Conservation (phyloP, 2,797 vertebrate species). For the Tarsius wallacei region DNA sequence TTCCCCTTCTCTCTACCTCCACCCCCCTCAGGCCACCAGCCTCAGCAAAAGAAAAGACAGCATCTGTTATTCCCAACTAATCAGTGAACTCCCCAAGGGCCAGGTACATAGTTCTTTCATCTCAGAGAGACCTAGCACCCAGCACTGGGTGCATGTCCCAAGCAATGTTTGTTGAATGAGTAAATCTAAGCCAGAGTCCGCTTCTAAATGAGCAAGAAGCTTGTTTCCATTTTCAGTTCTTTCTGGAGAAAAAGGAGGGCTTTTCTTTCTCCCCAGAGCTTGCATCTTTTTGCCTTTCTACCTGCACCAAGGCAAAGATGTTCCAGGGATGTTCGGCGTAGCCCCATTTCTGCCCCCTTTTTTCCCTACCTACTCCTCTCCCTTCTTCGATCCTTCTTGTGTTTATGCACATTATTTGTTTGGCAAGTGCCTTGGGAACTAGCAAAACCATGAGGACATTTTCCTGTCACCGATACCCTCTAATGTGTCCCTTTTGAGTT, state of each 20-base stretch:
- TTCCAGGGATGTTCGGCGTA: conserved; percentile 87
- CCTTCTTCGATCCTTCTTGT: conserved; percentile 91
- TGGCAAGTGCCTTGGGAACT: conserved; percentile 98
- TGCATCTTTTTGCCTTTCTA: conserved; percentile 79
- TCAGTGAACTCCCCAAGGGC: not conserved
- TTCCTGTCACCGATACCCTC: conserved; percentile 99
- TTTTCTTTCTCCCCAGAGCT: conserved; percentile 76
- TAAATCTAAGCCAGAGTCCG: not conserved
- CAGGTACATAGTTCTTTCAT: not conserved
- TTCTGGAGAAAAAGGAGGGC: conserved; percentile 75
- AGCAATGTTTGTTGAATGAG: not conserved
- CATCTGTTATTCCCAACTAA: not conserved
- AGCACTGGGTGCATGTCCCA: not conserved
- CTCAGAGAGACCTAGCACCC: not conserved
- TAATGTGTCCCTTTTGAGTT: conserved; percentile 98
- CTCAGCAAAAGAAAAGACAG: not conserved
- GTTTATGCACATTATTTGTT: conserved; percentile 94
- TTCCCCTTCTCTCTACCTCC: not conserved
- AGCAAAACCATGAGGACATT: conserved; percentile 99
- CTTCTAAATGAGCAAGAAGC: conserved; percentile 25
- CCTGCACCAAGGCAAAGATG: conserved; percentile 84
- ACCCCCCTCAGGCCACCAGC: not conserved
- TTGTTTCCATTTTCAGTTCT: conserved; percentile 57
- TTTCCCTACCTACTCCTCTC: conserved; percentile 82
- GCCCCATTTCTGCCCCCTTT: conserved; percentile 87